Conservation (phyloP, 2,113 vertebrate species). For the Cyrtonyx montezumae region DNA sequence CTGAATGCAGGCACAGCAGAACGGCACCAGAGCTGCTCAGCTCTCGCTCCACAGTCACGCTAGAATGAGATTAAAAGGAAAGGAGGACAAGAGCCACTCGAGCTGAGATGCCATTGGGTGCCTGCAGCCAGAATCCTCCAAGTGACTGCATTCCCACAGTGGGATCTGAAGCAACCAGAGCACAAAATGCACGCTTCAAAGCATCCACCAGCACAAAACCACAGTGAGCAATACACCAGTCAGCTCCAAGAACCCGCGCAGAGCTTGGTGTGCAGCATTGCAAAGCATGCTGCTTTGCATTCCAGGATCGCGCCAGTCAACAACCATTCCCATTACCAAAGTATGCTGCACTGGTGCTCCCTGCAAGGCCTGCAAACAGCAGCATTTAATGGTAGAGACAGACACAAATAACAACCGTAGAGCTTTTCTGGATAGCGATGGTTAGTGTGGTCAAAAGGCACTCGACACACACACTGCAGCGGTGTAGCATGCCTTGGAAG, state of each 20-base stretch:
- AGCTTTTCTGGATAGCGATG: background rate
- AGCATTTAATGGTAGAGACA: rapidly evolving
- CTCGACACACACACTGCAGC: too few relatives aligned
- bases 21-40: background rate
- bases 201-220: rapidly evolving
- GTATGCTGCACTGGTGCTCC: rapidly evolving
- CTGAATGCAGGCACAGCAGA: background rate
- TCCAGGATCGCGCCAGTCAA: rapidly evolving
- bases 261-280: background rate
- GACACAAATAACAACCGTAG: background rate
- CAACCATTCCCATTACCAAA: background rate
- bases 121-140: slow-evolving; percentile 26
- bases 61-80: slow-evolving; percentile 61
- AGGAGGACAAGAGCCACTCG: background rate
- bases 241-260: rapidly evolving
- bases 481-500: background rate
- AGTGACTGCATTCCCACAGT: slow-evolving; percentile 9
- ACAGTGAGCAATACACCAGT: rapidly evolving
- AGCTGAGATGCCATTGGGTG: background rate
- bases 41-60: slow-evolving; percentile 32
- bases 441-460: background rate
- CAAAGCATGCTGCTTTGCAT: background rate
- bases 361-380: rapidly evolving
- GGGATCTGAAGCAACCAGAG: background rate
- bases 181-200: background rate